Base-by-base conservation (phyloP, 2,113 vertebrate species). In the Rhombomys opimus region DNA sequence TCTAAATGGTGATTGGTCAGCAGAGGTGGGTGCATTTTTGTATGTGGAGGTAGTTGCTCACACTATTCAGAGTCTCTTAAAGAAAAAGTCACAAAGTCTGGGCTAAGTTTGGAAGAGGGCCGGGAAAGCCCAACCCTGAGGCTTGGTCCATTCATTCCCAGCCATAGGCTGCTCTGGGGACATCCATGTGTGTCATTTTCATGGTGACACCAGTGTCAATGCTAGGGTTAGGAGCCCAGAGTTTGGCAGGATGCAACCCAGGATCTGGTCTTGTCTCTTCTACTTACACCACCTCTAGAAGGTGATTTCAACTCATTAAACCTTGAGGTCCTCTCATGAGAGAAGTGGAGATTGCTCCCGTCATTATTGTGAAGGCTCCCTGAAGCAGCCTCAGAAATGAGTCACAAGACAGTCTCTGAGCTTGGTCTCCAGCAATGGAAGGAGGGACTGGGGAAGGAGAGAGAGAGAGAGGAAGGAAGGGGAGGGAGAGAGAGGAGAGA, bases 341-440 rank as follows among this genome's bases (percentile, higher is more conserved):
- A 27, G 27, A 50, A 61, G 30, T 35, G 0, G 20, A 10, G 32
- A 20, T 20, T 57, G 1, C 12, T 85, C 59, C 38, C 5, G 1
- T 22, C 15, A 2, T 35, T n/a, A 30, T 23, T 52, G 1, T 38
- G n/a, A 80, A 15, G 32, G 2, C n/a, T 84, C 15, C 38, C 96
- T 70, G 96, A 93, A 78, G 54, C 87, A 97, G 84, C 76, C 81
- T 84, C 38, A 25, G 23, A 87, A 59, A 59, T 57, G 65, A 96
- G 96, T 91, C 11, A 68, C 30, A 52, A 46, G 41, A 18, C n/a
- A 41, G 63, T 13, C 59, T 2, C 61, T 80, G 82, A 85, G 38
- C 27, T 32, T 32, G 25, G 61, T 32, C 61, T 46, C 41, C 7
- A 87, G 84, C 63, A 22, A 10, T 20, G 30, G 63, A n/a, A 35